Evolutionary conservation across 2,888 invertebrate genomes (phyloP).

Genomic region (Lagria hirta): DNA sequence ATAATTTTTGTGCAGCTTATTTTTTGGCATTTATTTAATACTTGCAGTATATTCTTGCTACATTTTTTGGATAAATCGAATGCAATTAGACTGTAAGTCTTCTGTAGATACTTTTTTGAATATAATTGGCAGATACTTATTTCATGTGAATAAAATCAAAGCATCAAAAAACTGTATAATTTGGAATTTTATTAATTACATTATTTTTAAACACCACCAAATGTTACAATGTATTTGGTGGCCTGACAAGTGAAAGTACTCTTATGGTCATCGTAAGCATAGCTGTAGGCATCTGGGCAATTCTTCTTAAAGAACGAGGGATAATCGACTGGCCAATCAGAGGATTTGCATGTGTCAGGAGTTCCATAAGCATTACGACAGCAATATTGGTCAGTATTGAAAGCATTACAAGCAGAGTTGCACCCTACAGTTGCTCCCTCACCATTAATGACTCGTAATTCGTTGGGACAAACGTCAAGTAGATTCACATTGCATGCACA

Average conservation of each 20-base stretch:
- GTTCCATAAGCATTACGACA: constrained; percentile 52
- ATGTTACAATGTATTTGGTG: constrained; percentile 41
- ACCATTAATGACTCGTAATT: constrained; percentile 39
- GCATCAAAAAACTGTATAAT: too few species aligned
- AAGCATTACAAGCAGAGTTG: constrained; percentile 55
- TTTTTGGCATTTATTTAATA: too few species aligned
- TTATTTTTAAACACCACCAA: constrained; percentile 37
- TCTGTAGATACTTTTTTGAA: too few species aligned
- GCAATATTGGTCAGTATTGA: constrained; percentile 55
- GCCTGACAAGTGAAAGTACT: constrained; percentile 55
- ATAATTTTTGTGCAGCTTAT: too few species aligned
- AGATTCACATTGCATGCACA: constrained; percentile 47
- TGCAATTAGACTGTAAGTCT: too few species aligned
- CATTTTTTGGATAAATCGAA: too few species aligned
- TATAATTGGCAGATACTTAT: too few species aligned
- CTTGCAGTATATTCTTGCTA: too few species aligned
- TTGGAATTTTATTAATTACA: too few species aligned
- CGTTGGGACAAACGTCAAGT: constrained; percentile 50
- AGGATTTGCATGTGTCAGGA: constrained; percentile 52
- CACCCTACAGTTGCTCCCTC: constrained; percentile 50
- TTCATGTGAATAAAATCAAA: too few species aligned
- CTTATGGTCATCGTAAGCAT: constrained; percentile 58
- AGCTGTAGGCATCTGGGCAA: constrained; percentile 59
- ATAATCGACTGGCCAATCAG: constrained; percentile 48
- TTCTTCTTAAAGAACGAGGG: constrained; percentile 53